Evolutionary conservation across 2,888 invertebrate species (phyloP), one percentile per base, ranked within the genome.

Genomic region (Trypoxylon attenuatum): DNA sequence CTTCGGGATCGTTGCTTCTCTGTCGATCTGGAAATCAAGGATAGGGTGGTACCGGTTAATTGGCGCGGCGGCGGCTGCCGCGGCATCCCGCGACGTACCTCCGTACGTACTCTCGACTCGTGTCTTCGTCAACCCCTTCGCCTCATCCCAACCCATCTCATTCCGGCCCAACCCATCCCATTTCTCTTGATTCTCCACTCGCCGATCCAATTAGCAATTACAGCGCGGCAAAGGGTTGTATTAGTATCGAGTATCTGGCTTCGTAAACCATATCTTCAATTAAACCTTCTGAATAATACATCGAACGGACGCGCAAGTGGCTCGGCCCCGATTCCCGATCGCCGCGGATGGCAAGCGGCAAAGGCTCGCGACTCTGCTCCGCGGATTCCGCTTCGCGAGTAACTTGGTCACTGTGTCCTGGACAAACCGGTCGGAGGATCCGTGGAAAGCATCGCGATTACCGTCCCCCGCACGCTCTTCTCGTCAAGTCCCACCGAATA

Each of bases 1-100:
- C 91, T 90, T 90, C 79, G 70, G 79, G 69, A 21, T 64, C 63
- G 70, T 71, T 71, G 70, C 69, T 73, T 74, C 75, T 80, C 77
- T 78, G 77, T 76, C 79, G 80, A 79, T 82, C 84, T 84, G 76
- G 46, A 74, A 56, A 16, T n/a, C 43, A 47, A 33, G 23, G 2
- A 6, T 19, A 6, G 15, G 45, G 23, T 16, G 22, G 15, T 16
- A 15, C 21, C 22, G n/a, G n/a, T 43, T 33, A 33, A 22, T 19
- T 21, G 43, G 43, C 33, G n/a, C 25, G 5, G 10, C 10, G 33
- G 5, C 5, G 13, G 33, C 25, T 33, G 13, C 33, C 33, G 33
- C 13, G 10, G 13, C 33, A 10, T 33, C 33, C 5, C 33, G 10
- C 33, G 5, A n/a, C n/a, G n/a, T n/a, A n/a, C 2, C 33, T 33